phyloP scores from a whole-genome alignment of 2,113 vertebrate genomes.

The Protobothrops flavoviridis region DNA sequence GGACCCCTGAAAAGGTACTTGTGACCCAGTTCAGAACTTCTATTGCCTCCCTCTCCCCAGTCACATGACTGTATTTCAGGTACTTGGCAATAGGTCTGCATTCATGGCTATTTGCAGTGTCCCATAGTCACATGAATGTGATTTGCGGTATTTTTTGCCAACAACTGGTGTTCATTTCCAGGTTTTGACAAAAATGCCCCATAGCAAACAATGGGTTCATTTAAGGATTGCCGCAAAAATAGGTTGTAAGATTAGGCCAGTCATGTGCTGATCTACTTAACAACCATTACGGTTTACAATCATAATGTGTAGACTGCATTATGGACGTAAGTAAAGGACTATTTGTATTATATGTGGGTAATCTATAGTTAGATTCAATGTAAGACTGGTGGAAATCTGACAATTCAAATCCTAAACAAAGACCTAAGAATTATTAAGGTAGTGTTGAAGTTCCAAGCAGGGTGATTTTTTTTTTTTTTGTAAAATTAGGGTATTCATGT shows the following conservation, averaged over 20 bases:
- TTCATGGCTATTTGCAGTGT: background rate
- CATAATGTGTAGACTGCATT: background rate
- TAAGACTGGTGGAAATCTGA: background rate
- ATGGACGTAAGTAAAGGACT: background rate
- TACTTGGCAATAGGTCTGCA: background rate
- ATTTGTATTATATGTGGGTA: background rate
- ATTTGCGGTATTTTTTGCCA: background rate
- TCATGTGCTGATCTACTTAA: background rate
- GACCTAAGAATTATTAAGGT: background rate
- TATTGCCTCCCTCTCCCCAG: background rate
- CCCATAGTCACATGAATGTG: background rate
- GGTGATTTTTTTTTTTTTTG: background rate
- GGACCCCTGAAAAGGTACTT: background rate
- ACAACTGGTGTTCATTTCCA: background rate
- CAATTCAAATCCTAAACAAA: background rate
- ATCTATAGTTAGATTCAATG: background rate
- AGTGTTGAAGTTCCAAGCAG: background rate
- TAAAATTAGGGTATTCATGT: background rate
- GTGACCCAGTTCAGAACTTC: background rate
- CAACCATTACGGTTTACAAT: background rate
- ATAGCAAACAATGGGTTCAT: background rate
- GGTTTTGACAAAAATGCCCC: background rate
- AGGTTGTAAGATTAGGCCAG: background rate
- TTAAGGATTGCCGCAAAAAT: background rate
- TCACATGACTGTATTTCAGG: background rate